Conservation (phyloP, 1,140 invertebrate species). For the Bombus consobrinus region DNA sequence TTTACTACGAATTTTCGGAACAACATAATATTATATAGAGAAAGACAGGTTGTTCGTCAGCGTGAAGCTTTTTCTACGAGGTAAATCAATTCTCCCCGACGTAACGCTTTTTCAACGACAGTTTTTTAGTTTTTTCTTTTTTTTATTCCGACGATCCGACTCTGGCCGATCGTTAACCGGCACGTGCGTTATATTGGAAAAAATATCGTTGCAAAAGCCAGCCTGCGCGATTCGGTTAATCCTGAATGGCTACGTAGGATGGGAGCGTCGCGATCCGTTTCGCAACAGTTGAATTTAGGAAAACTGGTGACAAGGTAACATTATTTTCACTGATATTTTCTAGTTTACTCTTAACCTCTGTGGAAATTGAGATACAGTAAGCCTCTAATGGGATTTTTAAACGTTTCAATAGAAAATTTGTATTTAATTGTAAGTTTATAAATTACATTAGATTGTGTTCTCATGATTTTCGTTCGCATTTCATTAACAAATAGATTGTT, state of each 20-base stretch:
- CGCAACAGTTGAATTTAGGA: conserved; percentile 2
- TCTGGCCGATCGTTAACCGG: not conserved
- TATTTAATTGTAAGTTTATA: too few species aligned
- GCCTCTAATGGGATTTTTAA: not conserved
- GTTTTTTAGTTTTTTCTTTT: not conserved
- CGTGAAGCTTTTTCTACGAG: too few species aligned
- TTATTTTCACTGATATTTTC: not conserved
- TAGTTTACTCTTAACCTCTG: not conserved
- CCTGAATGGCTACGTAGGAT: not conserved
- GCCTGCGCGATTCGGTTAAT: not conserved
- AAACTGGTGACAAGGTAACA: not conserved
- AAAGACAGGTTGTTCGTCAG: too few species aligned
- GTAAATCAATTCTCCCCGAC: not conserved
- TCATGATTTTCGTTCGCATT: not conserved
- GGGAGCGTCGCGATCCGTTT: not conserved
- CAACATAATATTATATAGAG: too few species aligned
- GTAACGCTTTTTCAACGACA: not conserved
- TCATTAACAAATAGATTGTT: not conserved
- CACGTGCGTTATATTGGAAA: not conserved
- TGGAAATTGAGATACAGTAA: not conserved
- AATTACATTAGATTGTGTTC: not conserved
- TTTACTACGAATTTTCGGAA: too few species aligned
- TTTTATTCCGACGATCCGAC: not conserved
- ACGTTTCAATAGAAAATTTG: not conserved
- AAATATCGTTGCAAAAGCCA: not conserved